phyloP scores from a whole-genome alignment of 2,797 vertebrate species.

The Poeciliopsis infans region DNA sequence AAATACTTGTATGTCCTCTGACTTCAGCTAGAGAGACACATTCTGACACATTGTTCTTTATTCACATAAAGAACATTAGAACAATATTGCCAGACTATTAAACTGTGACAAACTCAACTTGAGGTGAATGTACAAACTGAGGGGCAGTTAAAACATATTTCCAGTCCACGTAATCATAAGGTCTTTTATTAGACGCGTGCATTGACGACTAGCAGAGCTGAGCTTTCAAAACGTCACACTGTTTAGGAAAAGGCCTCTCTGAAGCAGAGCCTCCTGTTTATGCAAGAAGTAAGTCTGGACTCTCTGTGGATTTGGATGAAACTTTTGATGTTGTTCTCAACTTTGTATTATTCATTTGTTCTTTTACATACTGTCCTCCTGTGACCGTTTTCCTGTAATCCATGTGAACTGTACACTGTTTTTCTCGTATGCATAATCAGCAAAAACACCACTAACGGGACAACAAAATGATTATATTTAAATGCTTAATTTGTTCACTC shows the following conservation, averaged over 20 bases:
- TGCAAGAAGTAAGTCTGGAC: slow-evolving; percentile 5
- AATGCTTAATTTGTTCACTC: slow-evolving; percentile 15
- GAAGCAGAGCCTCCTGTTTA: slow-evolving; percentile 15
- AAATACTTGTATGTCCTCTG: neutral
- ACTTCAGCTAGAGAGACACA: slow-evolving; percentile 8
- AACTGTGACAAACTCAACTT: slow-evolving; percentile 11
- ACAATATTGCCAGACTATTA: slow-evolving; percentile 36
- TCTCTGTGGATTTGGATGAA: neutral
- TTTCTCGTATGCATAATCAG: slow-evolving; percentile 31
- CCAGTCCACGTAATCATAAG: slow-evolving; percentile 52
- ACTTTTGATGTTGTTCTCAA: neutral
- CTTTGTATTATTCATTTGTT: slow-evolving; percentile 38
- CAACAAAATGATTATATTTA: slow-evolving; percentile 8
- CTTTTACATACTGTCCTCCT: neutral
- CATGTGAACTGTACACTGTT: neutral
- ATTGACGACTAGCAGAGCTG: slow-evolving; percentile 41
- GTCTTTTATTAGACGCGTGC: slow-evolving; percentile 44
- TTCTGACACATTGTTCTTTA: slow-evolving; percentile 24
- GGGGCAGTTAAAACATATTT: slow-evolving; percentile 54
- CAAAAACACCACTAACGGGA: slow-evolving; percentile 25
- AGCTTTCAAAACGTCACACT: slow-evolving; percentile 39
- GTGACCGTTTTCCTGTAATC: slow-evolving; percentile 35
- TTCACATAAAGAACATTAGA: slow-evolving; percentile 3
- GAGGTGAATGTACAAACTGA: slow-evolving; percentile 46
- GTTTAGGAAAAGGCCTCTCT: slow-evolving; percentile 32